Evolutionary conservation across 2,888 invertebrate species (phyloP).

Genomic region (Cynaeus angustus): DNA sequence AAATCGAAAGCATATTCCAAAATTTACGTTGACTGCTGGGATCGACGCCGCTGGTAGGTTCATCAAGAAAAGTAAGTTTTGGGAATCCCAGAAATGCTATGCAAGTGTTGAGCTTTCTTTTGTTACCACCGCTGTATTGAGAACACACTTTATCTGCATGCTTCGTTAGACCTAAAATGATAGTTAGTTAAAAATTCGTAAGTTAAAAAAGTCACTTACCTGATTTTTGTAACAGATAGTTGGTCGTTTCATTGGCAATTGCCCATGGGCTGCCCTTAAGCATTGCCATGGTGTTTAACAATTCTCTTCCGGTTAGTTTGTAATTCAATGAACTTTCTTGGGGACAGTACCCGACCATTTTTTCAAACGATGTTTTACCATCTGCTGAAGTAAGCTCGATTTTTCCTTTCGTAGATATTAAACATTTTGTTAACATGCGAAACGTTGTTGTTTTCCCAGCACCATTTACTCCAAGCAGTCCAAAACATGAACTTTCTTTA

Average conservation of each 20-base stretch:
- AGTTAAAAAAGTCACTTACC: conserved; percentile 45
- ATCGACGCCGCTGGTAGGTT: conserved; percentile 84
- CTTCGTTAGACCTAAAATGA: conserved; percentile 60
- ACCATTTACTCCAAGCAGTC: not conserved
- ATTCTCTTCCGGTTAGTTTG: conserved; percentile 84
- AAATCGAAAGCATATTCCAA: conserved; percentile 64
- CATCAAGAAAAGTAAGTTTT: conserved; percentile 82
- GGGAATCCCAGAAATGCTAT: conserved; percentile 84
- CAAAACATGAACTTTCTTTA: conserved; percentile 84
- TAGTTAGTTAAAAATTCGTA: not conserved
- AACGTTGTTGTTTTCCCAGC: not conserved
- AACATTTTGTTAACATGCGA: not conserved
- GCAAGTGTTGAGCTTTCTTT: conserved; percentile 85
- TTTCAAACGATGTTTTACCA: too few species aligned
- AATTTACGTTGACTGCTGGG: conserved; percentile 74
- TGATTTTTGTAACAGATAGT: conserved; percentile 44
- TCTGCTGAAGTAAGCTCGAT: not conserved
- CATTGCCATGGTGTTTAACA: conserved; percentile 81
- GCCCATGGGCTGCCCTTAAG: conserved; percentile 79
- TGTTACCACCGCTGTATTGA: conserved; percentile 81
- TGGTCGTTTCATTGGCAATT: conserved; percentile 34
- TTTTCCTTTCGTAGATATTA: not conserved
- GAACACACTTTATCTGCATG: conserved; percentile 65
- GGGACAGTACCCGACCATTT: conserved; percentile 90
- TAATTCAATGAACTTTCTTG: conserved; percentile 89